Evolutionary conservation across 1,140 invertebrate species (phyloP).

Genomic region (Myzus persicae): DNA sequence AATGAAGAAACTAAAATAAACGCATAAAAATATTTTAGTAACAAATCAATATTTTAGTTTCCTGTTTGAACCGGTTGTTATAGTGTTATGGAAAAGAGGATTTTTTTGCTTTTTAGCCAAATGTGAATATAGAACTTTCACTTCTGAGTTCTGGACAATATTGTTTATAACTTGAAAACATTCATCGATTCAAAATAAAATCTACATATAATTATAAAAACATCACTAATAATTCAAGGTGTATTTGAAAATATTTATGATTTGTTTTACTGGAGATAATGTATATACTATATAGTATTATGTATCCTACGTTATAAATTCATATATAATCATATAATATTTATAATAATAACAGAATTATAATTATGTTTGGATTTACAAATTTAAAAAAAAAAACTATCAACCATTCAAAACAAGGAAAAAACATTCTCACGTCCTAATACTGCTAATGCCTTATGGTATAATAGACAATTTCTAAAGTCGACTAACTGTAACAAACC

Average conservation of each 20-base stretch:
- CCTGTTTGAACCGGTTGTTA: background rate
- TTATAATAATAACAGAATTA: background rate
- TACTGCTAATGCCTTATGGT: too few relatives aligned
- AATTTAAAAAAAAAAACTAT: too few relatives aligned
- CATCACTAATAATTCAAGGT: background rate
- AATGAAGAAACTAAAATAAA: background rate
- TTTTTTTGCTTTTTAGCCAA: background rate
- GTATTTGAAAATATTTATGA: background rate
- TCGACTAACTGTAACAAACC: background rate
- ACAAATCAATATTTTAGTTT: conserved; percentile 7
- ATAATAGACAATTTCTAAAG: too few relatives aligned
- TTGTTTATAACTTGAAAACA: background rate
- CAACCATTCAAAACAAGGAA: too few relatives aligned
- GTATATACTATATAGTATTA: background rate
- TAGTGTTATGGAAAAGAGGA: background rate
- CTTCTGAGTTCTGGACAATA: background rate
- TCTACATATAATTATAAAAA: background rate
- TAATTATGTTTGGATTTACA: background rate
- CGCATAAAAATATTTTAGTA: background rate
- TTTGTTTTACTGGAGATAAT: background rate
- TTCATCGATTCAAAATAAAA: background rate
- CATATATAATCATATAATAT: background rate
- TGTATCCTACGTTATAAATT: background rate
- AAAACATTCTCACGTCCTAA: too few relatives aligned
- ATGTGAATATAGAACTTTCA: background rate